Evolutionary conservation across 2,888 invertebrate genomes (phyloP).

Genomic region (Margaritifera margaritifera): DNA sequence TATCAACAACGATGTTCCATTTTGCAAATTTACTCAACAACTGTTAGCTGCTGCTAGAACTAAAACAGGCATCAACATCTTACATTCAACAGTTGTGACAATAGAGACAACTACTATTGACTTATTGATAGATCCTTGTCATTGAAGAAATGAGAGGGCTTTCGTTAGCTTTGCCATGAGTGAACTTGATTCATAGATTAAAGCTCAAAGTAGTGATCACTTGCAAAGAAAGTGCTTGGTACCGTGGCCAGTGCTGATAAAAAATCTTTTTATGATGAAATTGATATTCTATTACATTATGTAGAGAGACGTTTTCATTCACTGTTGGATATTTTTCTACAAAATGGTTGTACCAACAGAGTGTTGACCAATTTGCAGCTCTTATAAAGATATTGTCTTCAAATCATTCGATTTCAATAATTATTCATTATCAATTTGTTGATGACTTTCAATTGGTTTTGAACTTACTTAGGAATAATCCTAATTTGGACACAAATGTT

Average conservation of each 20-base stretch:
- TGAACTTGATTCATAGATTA: neutral
- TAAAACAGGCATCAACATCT: constrained; percentile 8
- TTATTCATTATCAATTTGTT: neutral
- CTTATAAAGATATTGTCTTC: constrained; percentile 2
- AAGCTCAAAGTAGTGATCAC: constrained; percentile 5
- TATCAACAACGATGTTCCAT: constrained; percentile 10
- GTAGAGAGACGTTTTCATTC: constrained; percentile 2
- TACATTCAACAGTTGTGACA: constrained; percentile 8
- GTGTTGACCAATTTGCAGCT: no score
- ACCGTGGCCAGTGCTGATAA: neutral
- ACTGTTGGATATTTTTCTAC: no score
- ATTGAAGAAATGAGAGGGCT: constrained; percentile 14
- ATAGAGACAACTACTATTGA: constrained; percentile 7
- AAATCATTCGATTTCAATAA: constrained; percentile 1
- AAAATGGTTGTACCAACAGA: no score
- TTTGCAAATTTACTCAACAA: constrained; percentile 15
- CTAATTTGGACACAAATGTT: no score
- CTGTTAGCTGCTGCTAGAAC: constrained; percentile 17
- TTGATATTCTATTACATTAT: constrained; percentile 4
- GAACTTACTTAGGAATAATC: no score
- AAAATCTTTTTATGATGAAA: no score
- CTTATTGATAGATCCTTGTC: no score
- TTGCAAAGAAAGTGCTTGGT: neutral
- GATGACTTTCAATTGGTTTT: no score
- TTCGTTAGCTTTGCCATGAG: constrained; percentile 9